Conservation (phyloP, 2,113 vertebrate species). For the Siniperca knerii region DNA sequence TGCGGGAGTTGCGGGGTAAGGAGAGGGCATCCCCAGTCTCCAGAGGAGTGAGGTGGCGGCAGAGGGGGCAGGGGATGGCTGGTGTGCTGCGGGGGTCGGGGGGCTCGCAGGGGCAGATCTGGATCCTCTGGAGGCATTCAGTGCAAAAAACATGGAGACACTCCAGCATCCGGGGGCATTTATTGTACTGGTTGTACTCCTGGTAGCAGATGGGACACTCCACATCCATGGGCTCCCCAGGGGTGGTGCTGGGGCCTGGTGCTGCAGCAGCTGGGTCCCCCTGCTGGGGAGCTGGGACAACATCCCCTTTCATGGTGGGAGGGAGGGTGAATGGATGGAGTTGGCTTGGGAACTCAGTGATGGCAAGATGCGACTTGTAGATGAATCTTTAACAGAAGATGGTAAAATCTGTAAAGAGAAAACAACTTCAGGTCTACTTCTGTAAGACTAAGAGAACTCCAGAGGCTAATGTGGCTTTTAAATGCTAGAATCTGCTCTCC, state of each 20-base stretch:
- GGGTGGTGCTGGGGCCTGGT: conserved; percentile 24
- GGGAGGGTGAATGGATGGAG: background rate
- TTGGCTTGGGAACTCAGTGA: background rate
- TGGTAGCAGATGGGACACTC: conserved; percentile 88
- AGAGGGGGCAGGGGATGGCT: conserved; percentile 83
- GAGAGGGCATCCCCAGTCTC: conserved; percentile 66
- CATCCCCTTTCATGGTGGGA: conserved; percentile 63
- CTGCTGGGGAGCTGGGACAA: conserved; percentile 39
- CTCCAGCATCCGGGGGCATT: conserved; percentile 84
- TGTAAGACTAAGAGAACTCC: background rate
- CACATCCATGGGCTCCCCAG: conserved; percentile 77
- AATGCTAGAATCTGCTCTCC: conserved; percentile 17
- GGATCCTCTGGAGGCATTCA: conserved; percentile 84
- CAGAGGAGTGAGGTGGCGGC: conserved; percentile 83
- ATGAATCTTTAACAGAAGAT: conserved; percentile 5
- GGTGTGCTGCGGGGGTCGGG: conserved; percentile 40
- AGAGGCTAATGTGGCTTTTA: background rate
- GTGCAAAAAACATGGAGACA: conserved; percentile 86
- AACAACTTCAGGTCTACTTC: conserved; percentile 14
- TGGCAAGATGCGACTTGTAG: background rate
- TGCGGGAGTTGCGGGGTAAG: conserved; percentile 81
- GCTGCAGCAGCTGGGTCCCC: conserved; percentile 24
- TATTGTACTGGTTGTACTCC: conserved; percentile 83
- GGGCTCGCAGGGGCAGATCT: conserved; percentile 69
- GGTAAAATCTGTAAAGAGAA: conserved; percentile 55